Percentiles rank a stretch among this genome's conserved stretches.
Conservation (phyloP, 2,797 vertebrate species). For the Paguma larvata region DNA sequence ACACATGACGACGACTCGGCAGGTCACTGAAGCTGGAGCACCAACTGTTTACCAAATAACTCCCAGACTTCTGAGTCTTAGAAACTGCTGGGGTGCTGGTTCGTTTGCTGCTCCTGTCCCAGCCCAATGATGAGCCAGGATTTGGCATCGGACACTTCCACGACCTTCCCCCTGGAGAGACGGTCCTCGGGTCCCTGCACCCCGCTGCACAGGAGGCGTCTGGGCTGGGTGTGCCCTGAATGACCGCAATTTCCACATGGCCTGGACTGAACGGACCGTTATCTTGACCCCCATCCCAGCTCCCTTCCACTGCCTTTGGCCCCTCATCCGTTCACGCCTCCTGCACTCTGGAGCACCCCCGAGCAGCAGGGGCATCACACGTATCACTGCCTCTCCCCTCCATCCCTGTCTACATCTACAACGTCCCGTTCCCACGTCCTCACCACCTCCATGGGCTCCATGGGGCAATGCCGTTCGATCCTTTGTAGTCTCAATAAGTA, state of each 20-base stretch:
- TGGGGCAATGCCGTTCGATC: neutral
- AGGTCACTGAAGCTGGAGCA: neutral
- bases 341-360: neutral
- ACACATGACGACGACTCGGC: neutral
- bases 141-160: neutral
- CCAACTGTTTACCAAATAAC: neutral
- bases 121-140: rapidly evolving
- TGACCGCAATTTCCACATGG: neutral
- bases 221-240: too few species aligned
- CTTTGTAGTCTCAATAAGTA: neutral
- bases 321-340: neutral
- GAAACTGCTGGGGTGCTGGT: neutral
- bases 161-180: rapidly evolving
- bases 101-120: neutral
- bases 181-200: neutral
- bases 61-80: neutral
- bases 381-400: neutral
- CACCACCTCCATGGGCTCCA: neutral
- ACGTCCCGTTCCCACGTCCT: neutral
- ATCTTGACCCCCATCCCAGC: neutral
- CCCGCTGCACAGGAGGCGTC: neutral
- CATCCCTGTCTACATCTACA: neutral
- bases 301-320: neutral
- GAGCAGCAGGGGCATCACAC: neutral
- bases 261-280: neutral